Evolutionary conservation across 2,797 vertebrate genomes (phyloP).

Genomic region (Acipenser ruthenus): DNA sequence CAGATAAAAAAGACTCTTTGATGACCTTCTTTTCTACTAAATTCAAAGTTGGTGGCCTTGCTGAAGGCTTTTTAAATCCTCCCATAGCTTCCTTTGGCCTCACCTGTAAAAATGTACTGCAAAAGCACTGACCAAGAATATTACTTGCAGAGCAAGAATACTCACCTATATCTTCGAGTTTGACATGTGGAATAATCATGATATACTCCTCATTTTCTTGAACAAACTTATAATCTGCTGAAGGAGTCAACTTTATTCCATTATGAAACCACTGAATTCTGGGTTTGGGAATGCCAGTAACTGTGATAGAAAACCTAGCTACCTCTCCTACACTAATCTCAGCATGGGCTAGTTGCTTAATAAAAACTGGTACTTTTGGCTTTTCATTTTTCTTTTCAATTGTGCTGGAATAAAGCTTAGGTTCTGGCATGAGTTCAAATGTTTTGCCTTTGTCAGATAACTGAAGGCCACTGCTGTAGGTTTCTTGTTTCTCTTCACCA

Average conservation of each 20-base stretch:
- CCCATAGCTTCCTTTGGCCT: slow-evolving; percentile 40
- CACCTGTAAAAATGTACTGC: slow-evolving; percentile 70
- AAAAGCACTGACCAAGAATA: slow-evolving; percentile 60
- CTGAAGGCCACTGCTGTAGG: slow-evolving; percentile 68
- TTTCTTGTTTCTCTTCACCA: slow-evolving; percentile 72
- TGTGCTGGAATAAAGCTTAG: slow-evolving; percentile 66
- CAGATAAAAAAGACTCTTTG: slow-evolving; percentile 10
- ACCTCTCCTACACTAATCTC: slow-evolving; percentile 64
- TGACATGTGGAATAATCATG: slow-evolving; percentile 68
- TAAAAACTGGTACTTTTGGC: slow-evolving; percentile 62
- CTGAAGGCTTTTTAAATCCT: slow-evolving; percentile 15
- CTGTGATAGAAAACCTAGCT: slow-evolving; percentile 67
- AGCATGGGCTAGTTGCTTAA: slow-evolving; percentile 58
- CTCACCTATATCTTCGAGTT: slow-evolving; percentile 71
- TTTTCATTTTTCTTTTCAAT: slow-evolving; percentile 68
- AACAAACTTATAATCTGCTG: slow-evolving; percentile 60
- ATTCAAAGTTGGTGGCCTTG: slow-evolving; percentile 18
- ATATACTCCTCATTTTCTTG: slow-evolving; percentile 73
- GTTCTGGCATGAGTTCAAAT: slow-evolving; percentile 86
- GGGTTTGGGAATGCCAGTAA: slow-evolving; percentile 72
- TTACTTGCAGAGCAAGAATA: slow-evolving; percentile 77
- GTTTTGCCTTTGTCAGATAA: slow-evolving; percentile 74
- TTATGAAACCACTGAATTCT: slow-evolving; percentile 83
- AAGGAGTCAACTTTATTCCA: slow-evolving; percentile 52
- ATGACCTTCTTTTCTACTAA: slow-evolving; percentile 14